These are phyloP conservation scores for Trididemnum miniatum DNA, from an alignment of 23 tunicate species.

Conservation along the genomic window DNA sequence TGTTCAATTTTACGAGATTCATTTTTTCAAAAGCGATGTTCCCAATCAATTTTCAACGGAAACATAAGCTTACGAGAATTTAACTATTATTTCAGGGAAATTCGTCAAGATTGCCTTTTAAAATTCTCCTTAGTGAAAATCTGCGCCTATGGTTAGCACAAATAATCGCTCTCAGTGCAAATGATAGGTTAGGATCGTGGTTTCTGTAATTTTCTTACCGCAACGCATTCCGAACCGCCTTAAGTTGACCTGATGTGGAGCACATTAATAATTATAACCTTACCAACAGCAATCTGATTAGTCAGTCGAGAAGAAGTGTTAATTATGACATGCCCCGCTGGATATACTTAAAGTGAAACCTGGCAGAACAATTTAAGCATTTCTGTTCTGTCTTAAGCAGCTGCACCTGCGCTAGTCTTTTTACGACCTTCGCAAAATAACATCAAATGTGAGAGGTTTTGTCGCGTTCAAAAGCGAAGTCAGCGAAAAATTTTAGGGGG, in stretches of 20 bases:
- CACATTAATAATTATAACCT: not conserved
- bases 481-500: too few species aligned
- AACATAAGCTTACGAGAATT: too few species aligned
- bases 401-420: not conserved
- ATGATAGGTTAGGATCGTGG: not conserved
- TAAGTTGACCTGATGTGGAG: not conserved
- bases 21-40: too few species aligned
- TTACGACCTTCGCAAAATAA: too few species aligned
- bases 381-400: not conserved
- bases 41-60: too few species aligned
- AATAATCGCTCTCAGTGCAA: not conserved
- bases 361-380: not conserved
- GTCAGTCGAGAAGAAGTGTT: not conserved
- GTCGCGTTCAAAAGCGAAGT: too few species aligned
- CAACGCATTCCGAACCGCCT: not conserved
- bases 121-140: not conserved
- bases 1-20: too few species aligned
- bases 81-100: too few species aligned
- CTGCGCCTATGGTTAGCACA: not conserved
- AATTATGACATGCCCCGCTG: not conserved
- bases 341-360: not conserved
- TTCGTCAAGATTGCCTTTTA: too few species aligned
- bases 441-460: too few species aligned
- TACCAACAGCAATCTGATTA: not conserved
- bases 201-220: not conserved